Percentiles rank a stretch among this genome's conserved stretches.
Evolutionary conservation across 2,113 vertebrate species (phyloP).

Genomic region (Asarcornis scutulata): DNA sequence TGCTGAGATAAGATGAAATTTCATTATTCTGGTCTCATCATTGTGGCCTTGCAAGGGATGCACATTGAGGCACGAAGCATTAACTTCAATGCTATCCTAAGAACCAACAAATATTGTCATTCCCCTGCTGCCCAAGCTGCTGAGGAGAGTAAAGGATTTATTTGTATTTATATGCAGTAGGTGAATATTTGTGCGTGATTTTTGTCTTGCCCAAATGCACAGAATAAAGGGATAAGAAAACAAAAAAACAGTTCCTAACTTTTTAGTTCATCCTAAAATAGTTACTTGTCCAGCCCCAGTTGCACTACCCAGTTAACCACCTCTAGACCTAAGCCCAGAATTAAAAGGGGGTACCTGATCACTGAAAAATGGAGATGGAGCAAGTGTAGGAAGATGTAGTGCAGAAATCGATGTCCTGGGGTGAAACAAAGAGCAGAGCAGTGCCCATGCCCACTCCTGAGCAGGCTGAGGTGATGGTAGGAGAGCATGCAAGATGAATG

Average conservation of each 20-base stretch:
- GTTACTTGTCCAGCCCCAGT: neutral
- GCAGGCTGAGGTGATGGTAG: neutral
- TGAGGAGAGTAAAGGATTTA: neutral
- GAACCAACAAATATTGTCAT: neutral
- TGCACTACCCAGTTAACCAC: neutral
- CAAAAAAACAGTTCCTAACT: neutral
- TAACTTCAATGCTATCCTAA: neutral
- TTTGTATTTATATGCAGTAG: neutral
- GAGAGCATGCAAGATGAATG: neutral
- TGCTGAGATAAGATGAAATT: neutral
- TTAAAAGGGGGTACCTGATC: neutral
- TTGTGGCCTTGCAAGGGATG: rapidly evolving
- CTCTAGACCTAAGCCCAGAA: neutral
- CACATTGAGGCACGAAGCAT: neutral
- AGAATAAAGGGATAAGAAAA: neutral
- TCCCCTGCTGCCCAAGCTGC: neutral
- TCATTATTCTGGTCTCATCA: neutral
- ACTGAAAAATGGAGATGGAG: neutral
- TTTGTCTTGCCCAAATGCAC: neutral
- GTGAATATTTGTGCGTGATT: neutral
- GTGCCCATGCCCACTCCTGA: neutral
- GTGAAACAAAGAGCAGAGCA: neutral
- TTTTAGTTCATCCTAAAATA: neutral
- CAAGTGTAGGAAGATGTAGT: rapidly evolving
- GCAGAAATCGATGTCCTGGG: neutral